Conservation (phyloP, 2,888 invertebrate genomes). For the Ophioninae sp. region DNA sequence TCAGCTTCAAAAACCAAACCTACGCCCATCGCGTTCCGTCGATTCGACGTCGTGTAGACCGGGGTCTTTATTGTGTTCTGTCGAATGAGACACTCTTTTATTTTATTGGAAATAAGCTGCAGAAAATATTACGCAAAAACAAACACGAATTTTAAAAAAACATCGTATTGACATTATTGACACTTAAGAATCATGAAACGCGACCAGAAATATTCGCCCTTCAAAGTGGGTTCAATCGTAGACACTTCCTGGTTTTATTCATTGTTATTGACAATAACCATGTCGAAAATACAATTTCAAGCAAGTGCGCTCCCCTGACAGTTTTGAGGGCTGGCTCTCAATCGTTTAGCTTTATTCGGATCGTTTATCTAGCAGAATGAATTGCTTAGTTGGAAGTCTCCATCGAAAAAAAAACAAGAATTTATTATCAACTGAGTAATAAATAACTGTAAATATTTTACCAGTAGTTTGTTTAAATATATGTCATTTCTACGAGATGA, state of each 20-base stretch:
- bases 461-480: background rate
- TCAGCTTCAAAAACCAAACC: constrained; percentile 96
- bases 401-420: no score
- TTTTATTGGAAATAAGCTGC: background rate
- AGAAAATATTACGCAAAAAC: background rate
- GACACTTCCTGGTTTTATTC: background rate
- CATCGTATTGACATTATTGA: background rate
- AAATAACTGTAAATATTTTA: background rate
- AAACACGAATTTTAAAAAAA: background rate
- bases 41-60: constrained; percentile 93
- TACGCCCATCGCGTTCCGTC: constrained; percentile 95
- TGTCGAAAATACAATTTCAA: background rate
- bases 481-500: background rate
- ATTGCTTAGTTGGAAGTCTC: background rate
- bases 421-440: background rate
- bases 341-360: background rate
- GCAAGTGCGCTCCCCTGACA: background rate
- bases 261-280: background rate
- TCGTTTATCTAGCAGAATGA: background rate
- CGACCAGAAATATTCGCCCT: background rate
- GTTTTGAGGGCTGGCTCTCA: no score
- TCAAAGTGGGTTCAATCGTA: background rate
- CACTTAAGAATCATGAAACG: background rate
- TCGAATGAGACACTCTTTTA: background rate
- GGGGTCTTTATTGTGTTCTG: constrained; percentile 94